These are phyloP conservation scores for Streptopelia turtur DNA, from an alignment of 2,797 vertebrate species.

Conservation along the genomic window DNA sequence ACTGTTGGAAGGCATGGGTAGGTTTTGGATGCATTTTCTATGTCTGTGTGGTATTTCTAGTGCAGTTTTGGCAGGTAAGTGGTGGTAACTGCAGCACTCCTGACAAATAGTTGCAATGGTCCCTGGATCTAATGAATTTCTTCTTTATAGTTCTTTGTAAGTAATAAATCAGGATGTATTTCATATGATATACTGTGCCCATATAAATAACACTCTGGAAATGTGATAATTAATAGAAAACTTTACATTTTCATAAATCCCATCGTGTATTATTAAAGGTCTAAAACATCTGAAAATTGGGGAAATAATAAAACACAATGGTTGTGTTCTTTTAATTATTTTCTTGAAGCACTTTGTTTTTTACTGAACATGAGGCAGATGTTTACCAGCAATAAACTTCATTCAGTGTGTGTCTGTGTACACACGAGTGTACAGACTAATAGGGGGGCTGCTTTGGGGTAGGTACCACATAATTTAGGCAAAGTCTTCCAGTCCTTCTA, in stretches of 20 bases:
- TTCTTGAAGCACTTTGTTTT: neutral
- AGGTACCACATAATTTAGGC: neutral
- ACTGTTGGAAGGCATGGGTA: neutral
- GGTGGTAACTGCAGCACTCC: neutral
- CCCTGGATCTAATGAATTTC: neutral
- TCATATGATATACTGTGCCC: neutral
- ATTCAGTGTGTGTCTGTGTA: too few relatives aligned
- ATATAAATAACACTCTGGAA: constrained; percentile 48
- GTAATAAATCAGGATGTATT: neutral
- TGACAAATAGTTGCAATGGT: neutral
- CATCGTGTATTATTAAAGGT: neutral
- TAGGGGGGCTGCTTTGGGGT: neutral
- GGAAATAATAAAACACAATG: neutral
- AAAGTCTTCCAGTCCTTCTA: neutral
- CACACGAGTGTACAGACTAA: neutral
- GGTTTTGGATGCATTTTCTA: neutral
- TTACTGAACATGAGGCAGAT: neutral
- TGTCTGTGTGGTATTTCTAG: neutral
- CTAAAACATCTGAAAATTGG: neutral
- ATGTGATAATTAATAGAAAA: constrained; percentile 4
- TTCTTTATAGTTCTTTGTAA: neutral
- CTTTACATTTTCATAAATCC: neutral
- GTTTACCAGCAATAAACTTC: neutral
- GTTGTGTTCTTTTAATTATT: neutral
- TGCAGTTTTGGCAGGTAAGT: neutral